Conservation (phyloP, 2,797 vertebrate species). For the Streptopelia turtur region DNA sequence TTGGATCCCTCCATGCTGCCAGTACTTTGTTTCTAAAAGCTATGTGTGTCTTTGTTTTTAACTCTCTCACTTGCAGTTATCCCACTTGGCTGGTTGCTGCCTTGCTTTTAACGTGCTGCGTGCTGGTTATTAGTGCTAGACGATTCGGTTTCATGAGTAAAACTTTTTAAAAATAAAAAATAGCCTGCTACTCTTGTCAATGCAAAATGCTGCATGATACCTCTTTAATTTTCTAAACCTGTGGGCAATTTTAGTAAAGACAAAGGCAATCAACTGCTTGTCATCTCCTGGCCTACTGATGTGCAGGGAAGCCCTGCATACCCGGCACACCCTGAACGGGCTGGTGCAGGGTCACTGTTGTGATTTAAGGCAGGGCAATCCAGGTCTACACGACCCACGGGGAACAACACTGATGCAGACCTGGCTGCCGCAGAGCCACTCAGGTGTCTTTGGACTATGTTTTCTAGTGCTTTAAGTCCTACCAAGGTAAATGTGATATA, state of each 20-base stretch:
- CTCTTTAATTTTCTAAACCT: background rate
- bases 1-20: background rate
- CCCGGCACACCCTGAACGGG: background rate
- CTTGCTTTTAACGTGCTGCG: background rate
- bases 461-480: background rate
- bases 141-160: background rate
- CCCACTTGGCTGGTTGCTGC: background rate
- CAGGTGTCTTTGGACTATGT: background rate
- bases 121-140: background rate
- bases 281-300: background rate
- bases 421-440: background rate
- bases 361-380: background rate
- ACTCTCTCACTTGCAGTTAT: background rate
- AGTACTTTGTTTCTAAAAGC: background rate
- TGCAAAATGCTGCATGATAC: background rate
- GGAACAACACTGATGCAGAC: background rate
- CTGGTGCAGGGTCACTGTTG: background rate
- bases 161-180: background rate
- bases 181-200: background rate
- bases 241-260: background rate
- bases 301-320: accelerated
- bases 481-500: accelerated
- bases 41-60: background rate
- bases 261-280: background rate
- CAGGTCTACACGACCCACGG: background rate